phyloP scores from a whole-genome alignment of 2,113 vertebrate species.

The Mellivora capensis region DNA sequence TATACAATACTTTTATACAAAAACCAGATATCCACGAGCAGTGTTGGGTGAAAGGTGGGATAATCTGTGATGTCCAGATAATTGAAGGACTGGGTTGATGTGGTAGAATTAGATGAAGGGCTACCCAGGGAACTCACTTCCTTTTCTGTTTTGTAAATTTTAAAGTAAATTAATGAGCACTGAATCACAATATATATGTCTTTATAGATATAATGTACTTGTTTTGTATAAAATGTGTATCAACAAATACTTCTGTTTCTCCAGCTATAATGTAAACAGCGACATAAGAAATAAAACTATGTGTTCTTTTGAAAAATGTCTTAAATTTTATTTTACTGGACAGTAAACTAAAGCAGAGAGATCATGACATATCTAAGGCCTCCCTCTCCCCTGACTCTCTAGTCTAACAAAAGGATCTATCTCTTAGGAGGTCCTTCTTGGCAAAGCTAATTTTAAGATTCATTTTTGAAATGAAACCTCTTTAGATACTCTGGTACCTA shows the following conservation, averaged over 20 bases:
- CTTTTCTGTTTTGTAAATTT: background rate
- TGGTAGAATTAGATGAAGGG: background rate
- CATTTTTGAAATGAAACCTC: background rate
- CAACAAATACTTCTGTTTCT: background rate
- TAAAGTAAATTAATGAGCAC: background rate
- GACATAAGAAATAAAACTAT: background rate
- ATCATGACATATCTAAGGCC: background rate
- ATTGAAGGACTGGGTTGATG: background rate
- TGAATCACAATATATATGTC: background rate
- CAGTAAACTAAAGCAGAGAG: background rate
- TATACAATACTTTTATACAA: background rate
- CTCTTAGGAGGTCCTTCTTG: background rate
- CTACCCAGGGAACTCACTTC: background rate
- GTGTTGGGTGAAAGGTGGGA: background rate
- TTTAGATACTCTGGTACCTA: background rate
- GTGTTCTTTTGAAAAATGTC: background rate
- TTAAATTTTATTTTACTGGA: slow-evolving; percentile 10
- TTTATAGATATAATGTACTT: background rate
- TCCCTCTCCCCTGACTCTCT: background rate
- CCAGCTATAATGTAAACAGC: slow-evolving; percentile 37
- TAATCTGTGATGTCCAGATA: background rate
- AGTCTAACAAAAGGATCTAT: background rate
- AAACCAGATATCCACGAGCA: background rate
- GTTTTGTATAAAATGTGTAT: background rate
- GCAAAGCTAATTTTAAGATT: background rate